Evolutionary conservation across 92 coral and sea anemone genomes (phyloP).

Genomic region (Umimayanthus kanabou): DNA sequence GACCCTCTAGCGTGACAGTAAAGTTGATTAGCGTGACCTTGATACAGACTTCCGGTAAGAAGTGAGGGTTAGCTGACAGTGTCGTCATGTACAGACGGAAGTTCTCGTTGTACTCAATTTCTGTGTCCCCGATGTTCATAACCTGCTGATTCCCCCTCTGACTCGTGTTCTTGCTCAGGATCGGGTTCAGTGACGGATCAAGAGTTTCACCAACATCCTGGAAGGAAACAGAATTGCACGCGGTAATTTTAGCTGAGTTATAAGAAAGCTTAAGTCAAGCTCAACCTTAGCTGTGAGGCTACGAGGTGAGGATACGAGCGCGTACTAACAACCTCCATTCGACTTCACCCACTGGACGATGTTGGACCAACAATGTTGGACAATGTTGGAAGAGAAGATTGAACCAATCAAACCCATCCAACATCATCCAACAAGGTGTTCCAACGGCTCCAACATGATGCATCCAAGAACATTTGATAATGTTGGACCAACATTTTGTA

Average conservation of each 20-base stretch:
- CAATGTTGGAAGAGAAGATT: too few species aligned
- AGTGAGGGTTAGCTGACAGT: conserved; percentile 91
- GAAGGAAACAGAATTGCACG: background rate
- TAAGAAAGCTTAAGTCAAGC: background rate
- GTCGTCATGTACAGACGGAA: conserved; percentile 93
- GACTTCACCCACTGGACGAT: too few species aligned
- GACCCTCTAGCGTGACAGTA: conserved; percentile 95
- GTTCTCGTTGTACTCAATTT: conserved; percentile 91
- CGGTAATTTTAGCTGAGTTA: background rate
- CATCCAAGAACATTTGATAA: too few species aligned
- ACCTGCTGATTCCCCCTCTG: conserved; percentile 76
- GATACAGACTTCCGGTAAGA: conserved; percentile 93
- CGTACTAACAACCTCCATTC: too few species aligned
- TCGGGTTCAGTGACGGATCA: conserved; percentile 87
- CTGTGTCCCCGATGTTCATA: conserved; percentile 77
- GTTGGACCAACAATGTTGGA: too few species aligned
- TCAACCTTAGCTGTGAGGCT: background rate
- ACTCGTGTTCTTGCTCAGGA: conserved; percentile 70
- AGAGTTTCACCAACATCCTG: conserved; percentile 89
- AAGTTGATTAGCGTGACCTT: conserved; percentile 90
- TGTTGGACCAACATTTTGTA: too few species aligned
- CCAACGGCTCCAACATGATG: too few species aligned
- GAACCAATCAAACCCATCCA: too few species aligned
- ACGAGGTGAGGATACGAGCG: background rate
- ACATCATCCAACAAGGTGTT: too few species aligned